Evolutionary conservation across 2,113 vertebrate genomes (phyloP).

Genomic region (Boulengeromyrus knoepffleri): DNA sequence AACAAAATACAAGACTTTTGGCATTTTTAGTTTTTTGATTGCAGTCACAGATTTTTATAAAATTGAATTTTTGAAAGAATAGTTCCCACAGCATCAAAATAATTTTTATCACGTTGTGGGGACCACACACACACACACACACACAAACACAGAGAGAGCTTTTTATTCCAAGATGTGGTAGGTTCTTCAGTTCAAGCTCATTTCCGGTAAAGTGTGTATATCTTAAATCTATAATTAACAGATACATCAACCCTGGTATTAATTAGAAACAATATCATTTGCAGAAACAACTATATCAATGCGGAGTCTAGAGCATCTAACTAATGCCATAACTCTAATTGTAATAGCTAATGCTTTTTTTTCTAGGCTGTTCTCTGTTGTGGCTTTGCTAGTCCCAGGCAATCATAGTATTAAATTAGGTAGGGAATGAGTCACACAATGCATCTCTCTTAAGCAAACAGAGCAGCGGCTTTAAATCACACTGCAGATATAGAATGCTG

Average conservation of each 20-base stretch:
- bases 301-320: neutral
- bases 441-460: neutral
- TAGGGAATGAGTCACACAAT: neutral
- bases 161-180: neutral
- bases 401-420: slow-evolving; percentile 2
- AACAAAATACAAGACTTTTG: neutral
- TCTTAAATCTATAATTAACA: neutral
- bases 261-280: neutral
- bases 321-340: neutral
- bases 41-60: neutral
- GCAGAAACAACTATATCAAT: neutral
- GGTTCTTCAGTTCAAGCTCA: neutral
- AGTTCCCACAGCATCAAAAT: neutral
- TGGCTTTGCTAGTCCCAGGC: neutral
- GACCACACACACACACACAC: neutral
- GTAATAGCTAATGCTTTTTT: neutral
- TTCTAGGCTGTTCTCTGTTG: neutral
- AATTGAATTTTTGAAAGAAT: neutral
- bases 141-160: neutral
- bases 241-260: neutral
- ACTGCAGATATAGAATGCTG: neutral
- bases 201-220: neutral
- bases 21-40: too few relatives aligned
- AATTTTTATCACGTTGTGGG: neutral
- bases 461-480: neutral